Conservation (phyloP, 2,888 invertebrate species). For the Graphium colonna region DNA sequence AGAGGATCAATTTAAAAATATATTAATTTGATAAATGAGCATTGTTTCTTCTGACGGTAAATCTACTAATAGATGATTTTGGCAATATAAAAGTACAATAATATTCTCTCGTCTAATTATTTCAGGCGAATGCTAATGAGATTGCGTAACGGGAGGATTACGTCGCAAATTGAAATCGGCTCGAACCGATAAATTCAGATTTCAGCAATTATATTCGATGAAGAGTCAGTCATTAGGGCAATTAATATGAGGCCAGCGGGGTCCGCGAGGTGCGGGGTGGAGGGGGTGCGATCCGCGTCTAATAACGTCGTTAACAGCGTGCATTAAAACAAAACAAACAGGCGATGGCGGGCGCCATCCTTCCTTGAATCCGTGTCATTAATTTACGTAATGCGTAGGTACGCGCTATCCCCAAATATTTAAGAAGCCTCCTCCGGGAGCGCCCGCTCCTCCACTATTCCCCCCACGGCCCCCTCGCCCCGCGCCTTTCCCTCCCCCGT, state of each 20-base stretch:
- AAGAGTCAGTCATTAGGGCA: constrained; percentile 72
- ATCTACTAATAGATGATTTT: not conserved
- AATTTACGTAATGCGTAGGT: constrained; percentile 81
- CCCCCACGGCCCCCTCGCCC: constrained; percentile 45
- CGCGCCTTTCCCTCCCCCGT: too few relatives aligned
- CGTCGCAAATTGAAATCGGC: constrained; percentile 26
- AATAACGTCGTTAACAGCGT: constrained; percentile 78
- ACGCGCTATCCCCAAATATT: constrained; percentile 81
- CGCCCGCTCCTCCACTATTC: constrained; percentile 75
- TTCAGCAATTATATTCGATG: constrained; percentile 66
- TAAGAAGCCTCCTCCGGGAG: constrained; percentile 80
- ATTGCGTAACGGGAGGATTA: not conserved
- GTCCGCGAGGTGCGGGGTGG: constrained; percentile 36
- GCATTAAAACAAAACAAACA: constrained; percentile 80
- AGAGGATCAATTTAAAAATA: too few relatives aligned
- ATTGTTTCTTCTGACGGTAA: not conserved
- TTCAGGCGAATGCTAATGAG: not conserved
- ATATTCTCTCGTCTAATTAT: not conserved
- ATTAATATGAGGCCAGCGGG: constrained; percentile 48
- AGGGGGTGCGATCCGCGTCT: constrained; percentile 70
- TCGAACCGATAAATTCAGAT: constrained; percentile 57
- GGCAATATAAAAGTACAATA: not conserved
- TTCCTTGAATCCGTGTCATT: constrained; percentile 81
- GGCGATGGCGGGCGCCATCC: constrained; percentile 67
- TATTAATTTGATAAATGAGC: too few relatives aligned